phyloP scores from a whole-genome alignment of 2,113 vertebrate species.

The Arizona elegans region DNA sequence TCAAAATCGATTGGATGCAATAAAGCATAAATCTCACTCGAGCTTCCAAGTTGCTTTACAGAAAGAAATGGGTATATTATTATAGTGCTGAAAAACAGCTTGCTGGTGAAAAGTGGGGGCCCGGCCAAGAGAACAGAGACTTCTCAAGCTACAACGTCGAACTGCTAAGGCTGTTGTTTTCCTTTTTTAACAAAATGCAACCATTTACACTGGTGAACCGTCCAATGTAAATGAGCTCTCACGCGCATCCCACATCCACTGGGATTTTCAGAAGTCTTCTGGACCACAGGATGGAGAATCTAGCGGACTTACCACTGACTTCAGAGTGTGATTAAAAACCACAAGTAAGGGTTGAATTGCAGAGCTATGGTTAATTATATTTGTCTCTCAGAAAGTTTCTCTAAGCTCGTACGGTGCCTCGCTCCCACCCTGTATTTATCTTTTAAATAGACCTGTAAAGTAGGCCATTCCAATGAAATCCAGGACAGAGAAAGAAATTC shows the following conservation, averaged over 20 bases:
- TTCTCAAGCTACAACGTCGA: neutral
- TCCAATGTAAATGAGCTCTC: neutral
- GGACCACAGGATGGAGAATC: neutral
- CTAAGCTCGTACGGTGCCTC: neutral
- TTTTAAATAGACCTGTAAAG: neutral
- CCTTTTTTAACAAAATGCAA: neutral
- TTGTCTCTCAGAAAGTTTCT: neutral
- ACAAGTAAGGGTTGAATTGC: neutral
- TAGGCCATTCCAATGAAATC: neutral
- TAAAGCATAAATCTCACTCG: neutral
- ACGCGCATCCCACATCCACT: neutral
- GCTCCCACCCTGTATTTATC: neutral
- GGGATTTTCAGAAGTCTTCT: neutral
- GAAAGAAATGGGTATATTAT: neutral
- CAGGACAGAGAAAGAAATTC: neutral
- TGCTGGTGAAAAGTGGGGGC: neutral
- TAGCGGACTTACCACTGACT: neutral
- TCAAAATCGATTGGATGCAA: fast-evolving
- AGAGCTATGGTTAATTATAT: neutral
- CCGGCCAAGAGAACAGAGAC: neutral
- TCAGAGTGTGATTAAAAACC: neutral
- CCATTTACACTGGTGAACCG: neutral
- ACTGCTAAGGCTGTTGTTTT: neutral
- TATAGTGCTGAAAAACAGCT: neutral
- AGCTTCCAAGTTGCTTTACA: neutral